Evolutionary conservation across 1,140 invertebrate genomes (phyloP).

Genomic region (Schlechtendalia chinensis): DNA sequence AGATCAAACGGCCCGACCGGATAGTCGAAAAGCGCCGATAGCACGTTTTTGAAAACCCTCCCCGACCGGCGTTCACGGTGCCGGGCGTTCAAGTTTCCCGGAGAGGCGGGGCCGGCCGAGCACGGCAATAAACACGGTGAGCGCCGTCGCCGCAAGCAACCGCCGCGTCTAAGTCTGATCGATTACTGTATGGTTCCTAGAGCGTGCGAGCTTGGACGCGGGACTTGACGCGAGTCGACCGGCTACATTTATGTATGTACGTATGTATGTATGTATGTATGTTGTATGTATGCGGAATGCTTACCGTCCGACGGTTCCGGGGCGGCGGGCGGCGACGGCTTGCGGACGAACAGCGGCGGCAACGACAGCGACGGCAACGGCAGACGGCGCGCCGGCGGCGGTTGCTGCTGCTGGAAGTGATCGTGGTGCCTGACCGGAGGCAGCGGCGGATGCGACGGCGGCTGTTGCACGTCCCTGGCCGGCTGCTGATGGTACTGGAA

Average conservation of each 20-base stretch:
- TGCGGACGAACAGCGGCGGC: neutral
- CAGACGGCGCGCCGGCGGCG: neutral
- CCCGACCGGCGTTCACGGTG: no score
- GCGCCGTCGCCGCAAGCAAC: constrained; percentile 29
- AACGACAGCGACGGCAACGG: neutral
- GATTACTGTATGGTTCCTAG: constrained; percentile 44
- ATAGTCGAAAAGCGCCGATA: no score
- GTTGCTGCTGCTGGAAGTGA: neutral
- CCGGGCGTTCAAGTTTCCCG: constrained; percentile 21
- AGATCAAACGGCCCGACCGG: no score
- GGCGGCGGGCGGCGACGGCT: neutral
- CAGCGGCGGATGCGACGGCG: neutral
- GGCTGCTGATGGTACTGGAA: no score
- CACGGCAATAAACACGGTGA: no score
- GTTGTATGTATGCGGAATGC: no score
- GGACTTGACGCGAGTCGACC: no score
- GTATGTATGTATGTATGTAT: no score
- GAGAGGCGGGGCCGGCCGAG: no score
- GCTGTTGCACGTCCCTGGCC: neutral
- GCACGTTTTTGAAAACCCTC: no score
- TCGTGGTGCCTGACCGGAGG: neutral
- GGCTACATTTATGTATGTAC: no score
- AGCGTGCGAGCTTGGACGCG: constrained; percentile 44
- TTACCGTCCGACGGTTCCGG: neutral
- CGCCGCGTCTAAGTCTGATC: constrained; percentile 47